Evolutionary conservation across 2,888 invertebrate species (phyloP).

Genomic region (Leucozona laternaria): DNA sequence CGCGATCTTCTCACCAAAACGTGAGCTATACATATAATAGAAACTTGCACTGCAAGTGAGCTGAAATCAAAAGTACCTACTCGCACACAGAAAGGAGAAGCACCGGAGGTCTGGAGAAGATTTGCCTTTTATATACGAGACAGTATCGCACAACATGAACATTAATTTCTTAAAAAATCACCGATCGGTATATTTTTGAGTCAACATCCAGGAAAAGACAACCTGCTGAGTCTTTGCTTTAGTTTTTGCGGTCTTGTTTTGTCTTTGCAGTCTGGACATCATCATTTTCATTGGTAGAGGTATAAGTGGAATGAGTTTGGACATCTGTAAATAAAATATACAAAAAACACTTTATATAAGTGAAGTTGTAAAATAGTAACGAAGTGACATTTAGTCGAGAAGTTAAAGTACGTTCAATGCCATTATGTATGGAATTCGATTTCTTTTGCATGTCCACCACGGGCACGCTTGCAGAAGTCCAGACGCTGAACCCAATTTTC

Average conservation of each 20-base stretch:
- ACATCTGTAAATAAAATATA: neutral
- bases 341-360: neutral
- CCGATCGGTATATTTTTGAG: constrained; percentile 54
- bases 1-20: constrained; percentile 14
- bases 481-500: too few species aligned
- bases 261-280: constrained; percentile 1
- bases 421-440: too few species aligned
- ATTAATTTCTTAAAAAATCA: constrained; percentile 71
- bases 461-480: too few species aligned
- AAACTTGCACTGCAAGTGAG: constrained; percentile 3
- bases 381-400: neutral
- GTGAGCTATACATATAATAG: neutral
- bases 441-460: too few species aligned
- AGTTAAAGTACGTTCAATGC: too few species aligned
- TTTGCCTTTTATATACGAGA: constrained; percentile 33
- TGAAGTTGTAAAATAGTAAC: neutral
- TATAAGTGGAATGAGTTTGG: neutral
- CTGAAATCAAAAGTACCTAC: constrained; percentile 22
- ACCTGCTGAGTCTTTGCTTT: constrained; percentile 51
- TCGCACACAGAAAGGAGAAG: constrained; percentile 14
- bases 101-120: constrained; percentile 8
- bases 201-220: constrained; percentile 59
- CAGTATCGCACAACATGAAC: constrained; percentile 60
- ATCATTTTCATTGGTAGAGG: neutral
- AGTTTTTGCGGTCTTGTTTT: neutral